These are phyloP conservation scores for Parthenolecanium corni DNA, from an alignment of 2,888 invertebrate genomes.

Conservation along the genomic window DNA sequence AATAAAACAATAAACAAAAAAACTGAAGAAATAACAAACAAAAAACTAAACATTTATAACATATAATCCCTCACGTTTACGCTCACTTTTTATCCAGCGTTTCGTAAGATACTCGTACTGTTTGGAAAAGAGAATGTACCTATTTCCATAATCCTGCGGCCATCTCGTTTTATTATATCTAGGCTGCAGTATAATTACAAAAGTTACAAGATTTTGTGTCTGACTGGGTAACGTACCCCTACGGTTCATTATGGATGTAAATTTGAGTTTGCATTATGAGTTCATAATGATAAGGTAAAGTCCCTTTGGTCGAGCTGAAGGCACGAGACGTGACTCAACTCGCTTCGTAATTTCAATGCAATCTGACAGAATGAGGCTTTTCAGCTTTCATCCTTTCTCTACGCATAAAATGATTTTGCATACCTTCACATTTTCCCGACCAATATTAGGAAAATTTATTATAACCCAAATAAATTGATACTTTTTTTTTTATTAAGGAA, in stretches of 20 bases:
- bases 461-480: too few species aligned
- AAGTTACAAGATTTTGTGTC: conserved; percentile 7
- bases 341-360: conserved; percentile 15
- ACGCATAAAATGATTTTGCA: not conserved
- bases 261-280: conserved; percentile 27
- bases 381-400: not conserved
- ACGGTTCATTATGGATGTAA: conserved; percentile 27
- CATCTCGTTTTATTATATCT: too few species aligned
- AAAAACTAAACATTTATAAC: too few species aligned
- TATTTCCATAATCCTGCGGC: too few species aligned
- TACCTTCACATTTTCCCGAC: not conserved
- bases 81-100: too few species aligned
- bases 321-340: conserved; percentile 25
- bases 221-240: conserved; percentile 8
- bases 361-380: conserved; percentile 14
- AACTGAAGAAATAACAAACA: too few species aligned
- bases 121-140: too few species aligned
- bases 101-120: too few species aligned
- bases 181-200: conserved; percentile 12
- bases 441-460: not conserved
- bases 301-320: conserved; percentile 17
- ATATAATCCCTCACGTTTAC: too few species aligned
- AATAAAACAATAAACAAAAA: too few species aligned
- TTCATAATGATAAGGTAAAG: conserved; percentile 28
- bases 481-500: too few species aligned